phyloP scores from a whole-genome alignment of 2,797 vertebrate genomes.

The Poliocrania exsul region DNA sequence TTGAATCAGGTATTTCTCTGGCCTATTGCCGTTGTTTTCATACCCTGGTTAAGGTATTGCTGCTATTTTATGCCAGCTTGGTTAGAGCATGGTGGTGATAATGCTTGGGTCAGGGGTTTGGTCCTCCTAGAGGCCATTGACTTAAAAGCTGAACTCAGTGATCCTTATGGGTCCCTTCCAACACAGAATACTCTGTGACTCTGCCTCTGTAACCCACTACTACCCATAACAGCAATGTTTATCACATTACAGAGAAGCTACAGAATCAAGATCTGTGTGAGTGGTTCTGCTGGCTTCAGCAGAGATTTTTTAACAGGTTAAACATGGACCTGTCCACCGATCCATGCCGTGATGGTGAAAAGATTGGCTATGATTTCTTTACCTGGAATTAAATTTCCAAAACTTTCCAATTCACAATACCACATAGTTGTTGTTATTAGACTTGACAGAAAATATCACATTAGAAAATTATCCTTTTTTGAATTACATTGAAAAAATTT shows the following conservation, averaged over 20 bases:
- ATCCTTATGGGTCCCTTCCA: not conserved
- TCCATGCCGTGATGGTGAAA: not conserved
- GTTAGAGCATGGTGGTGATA: not conserved
- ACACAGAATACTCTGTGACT: not conserved
- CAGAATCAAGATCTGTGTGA: not conserved
- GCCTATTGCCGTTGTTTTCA: not conserved
- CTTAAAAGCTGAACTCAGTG: not conserved
- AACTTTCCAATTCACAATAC: not conserved
- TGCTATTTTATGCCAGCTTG: not conserved
- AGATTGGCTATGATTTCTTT: not conserved
- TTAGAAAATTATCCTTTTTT: not conserved
- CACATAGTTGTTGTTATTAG: not conserved
- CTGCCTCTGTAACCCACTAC: not conserved
- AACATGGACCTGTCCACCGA: rapidly evolving
- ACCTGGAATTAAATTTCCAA: not conserved
- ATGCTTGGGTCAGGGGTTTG: not conserved
- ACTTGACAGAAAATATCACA: not conserved
- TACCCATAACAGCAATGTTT: not conserved
- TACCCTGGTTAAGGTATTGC: rapidly evolving
- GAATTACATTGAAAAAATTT: not conserved
- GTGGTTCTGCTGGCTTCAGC: not conserved
- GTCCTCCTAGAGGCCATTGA: not conserved
- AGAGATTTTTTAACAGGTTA: not conserved
- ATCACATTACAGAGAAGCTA: not conserved
- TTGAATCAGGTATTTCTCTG: not conserved